Evolutionary conservation across 2,888 invertebrate genomes (phyloP).

Genomic region (Microplitis manilae): DNA sequence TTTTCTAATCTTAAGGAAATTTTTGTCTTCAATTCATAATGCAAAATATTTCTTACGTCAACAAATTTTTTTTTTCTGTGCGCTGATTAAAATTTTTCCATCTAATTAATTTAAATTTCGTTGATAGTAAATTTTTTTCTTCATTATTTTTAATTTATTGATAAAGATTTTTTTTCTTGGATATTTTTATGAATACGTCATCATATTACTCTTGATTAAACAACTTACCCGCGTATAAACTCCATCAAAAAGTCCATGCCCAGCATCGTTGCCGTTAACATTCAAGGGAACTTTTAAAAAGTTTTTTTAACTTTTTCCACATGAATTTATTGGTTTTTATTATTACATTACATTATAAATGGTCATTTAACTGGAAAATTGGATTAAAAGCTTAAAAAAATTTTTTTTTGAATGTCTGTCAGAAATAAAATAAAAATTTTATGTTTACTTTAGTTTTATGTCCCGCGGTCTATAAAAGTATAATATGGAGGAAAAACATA

Average conservation of each 20-base stretch:
- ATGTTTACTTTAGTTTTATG: too few relatives aligned
- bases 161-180: not conserved
- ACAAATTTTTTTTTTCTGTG: too few relatives aligned
- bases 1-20: too few relatives aligned
- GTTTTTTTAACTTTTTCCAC: not conserved
- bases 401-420: not conserved
- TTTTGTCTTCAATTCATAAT: too few relatives aligned
- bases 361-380: not conserved
- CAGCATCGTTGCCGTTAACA: slow-evolving; percentile 2
- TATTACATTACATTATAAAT: slow-evolving; percentile 26
- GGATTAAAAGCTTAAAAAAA: not conserved
- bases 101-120: not conserved
- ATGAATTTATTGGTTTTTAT: slow-evolving; percentile 25
- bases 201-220: slow-evolving; percentile 25
- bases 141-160: slow-evolving; percentile 3
- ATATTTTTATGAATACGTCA: slow-evolving; percentile 2
- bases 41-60: too few relatives aligned
- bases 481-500: not conserved
- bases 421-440: too few relatives aligned
- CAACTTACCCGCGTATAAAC: slow-evolving; percentile 23
- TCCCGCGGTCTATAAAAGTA: not conserved
- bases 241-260: slow-evolving; percentile 23
- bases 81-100: too few relatives aligned
- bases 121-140: not conserved
- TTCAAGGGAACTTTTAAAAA: not conserved